Evolutionary conservation across 2,797 vertebrate genomes (phyloP).

Genomic region (Cryptoprocta ferox): DNA sequence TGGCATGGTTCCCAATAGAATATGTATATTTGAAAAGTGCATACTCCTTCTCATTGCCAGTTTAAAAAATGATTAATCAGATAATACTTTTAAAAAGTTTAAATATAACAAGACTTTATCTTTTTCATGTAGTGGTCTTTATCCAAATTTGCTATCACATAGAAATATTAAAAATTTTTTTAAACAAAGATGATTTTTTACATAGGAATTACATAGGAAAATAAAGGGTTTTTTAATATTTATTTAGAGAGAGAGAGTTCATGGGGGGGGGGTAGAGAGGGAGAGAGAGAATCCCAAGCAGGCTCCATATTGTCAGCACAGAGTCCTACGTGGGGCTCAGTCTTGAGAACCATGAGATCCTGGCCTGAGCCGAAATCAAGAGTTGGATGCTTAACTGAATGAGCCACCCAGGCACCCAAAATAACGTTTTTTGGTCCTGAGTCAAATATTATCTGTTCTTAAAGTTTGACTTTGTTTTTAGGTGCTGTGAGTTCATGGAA

Average conservation of each 20-base stretch:
- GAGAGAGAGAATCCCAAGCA: no score
- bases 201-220: background rate
- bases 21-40: background rate
- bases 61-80: background rate
- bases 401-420: no score
- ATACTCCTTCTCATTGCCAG: background rate
- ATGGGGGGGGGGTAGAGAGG: no score
- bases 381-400: no score
- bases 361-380: no score
- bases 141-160: background rate
- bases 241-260: no score
- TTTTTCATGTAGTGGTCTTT: background rate
- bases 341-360: no score
- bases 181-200: background rate
- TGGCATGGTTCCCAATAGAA: background rate
- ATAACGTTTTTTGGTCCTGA: background rate
- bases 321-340: no score
- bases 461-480: slow-evolving; percentile 16
- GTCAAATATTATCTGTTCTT: slow-evolving; percentile 17
- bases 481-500: background rate
- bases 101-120: background rate
- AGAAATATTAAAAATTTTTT: background rate
- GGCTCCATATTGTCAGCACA: no score
- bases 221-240: background rate
- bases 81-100: background rate